These are phyloP conservation scores for Uloborus diversus DNA, from an alignment of 1,140 invertebrate species.

Conservation along the genomic window DNA sequence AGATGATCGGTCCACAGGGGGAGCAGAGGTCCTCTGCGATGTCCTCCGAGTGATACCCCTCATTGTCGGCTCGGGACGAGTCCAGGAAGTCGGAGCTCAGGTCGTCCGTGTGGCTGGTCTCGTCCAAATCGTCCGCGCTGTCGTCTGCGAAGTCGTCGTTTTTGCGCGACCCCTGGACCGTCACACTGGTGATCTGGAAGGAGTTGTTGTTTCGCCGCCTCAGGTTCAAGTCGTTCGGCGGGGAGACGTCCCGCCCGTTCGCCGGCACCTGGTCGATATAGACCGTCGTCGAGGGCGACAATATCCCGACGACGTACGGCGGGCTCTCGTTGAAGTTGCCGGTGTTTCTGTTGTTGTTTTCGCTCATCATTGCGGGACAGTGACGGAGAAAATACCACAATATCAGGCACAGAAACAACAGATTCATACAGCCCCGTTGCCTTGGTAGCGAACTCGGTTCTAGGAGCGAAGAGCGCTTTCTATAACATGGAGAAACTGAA, in stretches of 20 bases:
- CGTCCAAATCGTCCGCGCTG: conserved; percentile 46
- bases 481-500: not conserved
- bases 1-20: conserved; percentile 38
- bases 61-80: conserved; percentile 28
- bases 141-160: conserved; percentile 40
- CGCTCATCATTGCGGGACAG: not conserved
- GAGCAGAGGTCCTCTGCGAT: conserved; percentile 21
- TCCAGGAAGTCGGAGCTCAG: conserved; percentile 68
- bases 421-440: conserved; percentile 28
- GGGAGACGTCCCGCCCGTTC: not conserved
- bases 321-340: conserved; percentile 15
- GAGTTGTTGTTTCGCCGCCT: conserved; percentile 28
- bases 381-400: conserved; percentile 9
- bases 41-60: conserved; percentile 45
- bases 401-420: not conserved
- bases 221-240: conserved; percentile 22
- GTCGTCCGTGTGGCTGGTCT: conserved; percentile 87
- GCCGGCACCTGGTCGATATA: conserved; percentile 29
- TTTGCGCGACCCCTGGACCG: conserved; percentile 26
- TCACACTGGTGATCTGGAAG: conserved; percentile 50
- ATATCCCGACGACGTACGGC: conserved; percentile 46
- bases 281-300: conserved; percentile 45
- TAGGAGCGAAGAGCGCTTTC: not conserved
- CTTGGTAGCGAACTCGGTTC: too few species aligned
- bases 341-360: conserved; percentile 33